Conservation (phyloP, 30 jellyfish, hydroid and myxozoan genomes). For the Hydractinia echinata region DNA sequence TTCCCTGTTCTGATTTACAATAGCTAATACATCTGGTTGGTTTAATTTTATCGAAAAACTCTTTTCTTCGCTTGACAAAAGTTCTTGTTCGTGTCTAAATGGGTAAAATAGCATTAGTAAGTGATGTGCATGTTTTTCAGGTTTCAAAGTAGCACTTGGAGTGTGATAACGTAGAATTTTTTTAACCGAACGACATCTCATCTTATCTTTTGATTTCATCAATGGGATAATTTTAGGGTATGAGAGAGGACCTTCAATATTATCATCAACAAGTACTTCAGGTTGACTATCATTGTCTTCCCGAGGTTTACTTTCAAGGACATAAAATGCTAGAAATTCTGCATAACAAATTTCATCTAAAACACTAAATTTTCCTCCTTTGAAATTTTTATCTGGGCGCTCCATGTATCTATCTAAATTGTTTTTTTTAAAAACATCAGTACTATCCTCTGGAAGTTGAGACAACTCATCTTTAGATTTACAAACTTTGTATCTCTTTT, state of each 20-base stretch:
- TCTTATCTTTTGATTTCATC: neutral
- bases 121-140: constrained; percentile 11
- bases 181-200: neutral
- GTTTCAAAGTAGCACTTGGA: neutral
- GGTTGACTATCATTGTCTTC: constrained; percentile 6
- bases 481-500: neutral
- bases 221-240: constrained; percentile 4
- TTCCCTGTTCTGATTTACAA: constrained; percentile 11
- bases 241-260: neutral
- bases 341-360: constrained; percentile 14
- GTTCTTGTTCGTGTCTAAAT: neutral
- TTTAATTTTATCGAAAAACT: neutral
- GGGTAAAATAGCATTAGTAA: neutral
- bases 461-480: neutral
- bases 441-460: constrained; percentile 6
- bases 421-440: neutral
- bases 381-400: neutral
- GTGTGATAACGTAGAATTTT: neutral
- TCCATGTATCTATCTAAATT: constrained; percentile 3
- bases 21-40: neutral
- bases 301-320: neutral
- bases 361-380: neutral
- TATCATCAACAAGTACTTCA: neutral
- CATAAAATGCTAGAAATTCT: neutral
- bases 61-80: neutral